A percentile compares a stretch with the other conserved stretches of the same genome.
These are phyloP conservation scores for Astyanax mexicanus DNA, from an alignment of 2,797 vertebrate genomes.

Conservation along the genomic window DNA sequence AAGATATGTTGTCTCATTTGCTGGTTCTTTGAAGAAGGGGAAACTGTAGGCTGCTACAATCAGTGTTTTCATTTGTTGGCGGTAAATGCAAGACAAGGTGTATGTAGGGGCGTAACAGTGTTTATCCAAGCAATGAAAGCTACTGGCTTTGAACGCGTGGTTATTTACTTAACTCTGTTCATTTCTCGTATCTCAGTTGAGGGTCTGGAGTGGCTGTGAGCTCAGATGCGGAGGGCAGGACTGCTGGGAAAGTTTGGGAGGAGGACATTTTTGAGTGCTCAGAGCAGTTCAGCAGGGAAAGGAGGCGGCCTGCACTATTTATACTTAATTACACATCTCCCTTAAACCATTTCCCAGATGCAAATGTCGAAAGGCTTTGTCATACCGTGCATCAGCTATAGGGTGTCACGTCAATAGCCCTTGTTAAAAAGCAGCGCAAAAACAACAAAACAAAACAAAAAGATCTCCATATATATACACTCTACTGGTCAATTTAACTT, in stretches of 20 bases:
- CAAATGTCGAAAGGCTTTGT: conserved; percentile 53
- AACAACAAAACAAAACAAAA: neutral
- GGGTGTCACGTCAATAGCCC: conserved; percentile 44
- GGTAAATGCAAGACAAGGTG: conserved; percentile 59
- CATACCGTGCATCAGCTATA: conserved; percentile 26
- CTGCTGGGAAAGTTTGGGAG: conserved; percentile 60
- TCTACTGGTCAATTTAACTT: too few relatives aligned
- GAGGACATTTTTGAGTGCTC: conserved; percentile 47
- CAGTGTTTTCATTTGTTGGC: conserved; percentile 53
- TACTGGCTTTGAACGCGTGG: conserved; percentile 42
- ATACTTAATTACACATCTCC: conserved; percentile 59
- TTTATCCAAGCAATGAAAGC: conserved; percentile 59
- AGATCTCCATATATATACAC: too few relatives aligned
- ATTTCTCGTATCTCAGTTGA: conserved; percentile 51
- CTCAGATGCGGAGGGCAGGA: conserved; percentile 42
- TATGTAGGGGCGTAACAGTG: conserved; percentile 46
- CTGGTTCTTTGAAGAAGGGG: conserved; percentile 50
- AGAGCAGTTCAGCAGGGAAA: conserved; percentile 37
- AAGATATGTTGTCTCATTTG: conserved; percentile 38
- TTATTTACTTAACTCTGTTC: conserved; percentile 58
- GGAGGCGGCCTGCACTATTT: conserved; percentile 53
- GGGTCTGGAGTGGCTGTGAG: conserved; percentile 38
- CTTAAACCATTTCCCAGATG: conserved; percentile 58
- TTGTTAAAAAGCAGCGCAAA: conserved; percentile 15
- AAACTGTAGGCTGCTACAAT: conserved; percentile 45